Conservation (phyloP, 1,140 invertebrate genomes). For the Oedothorax gibbosus region DNA sequence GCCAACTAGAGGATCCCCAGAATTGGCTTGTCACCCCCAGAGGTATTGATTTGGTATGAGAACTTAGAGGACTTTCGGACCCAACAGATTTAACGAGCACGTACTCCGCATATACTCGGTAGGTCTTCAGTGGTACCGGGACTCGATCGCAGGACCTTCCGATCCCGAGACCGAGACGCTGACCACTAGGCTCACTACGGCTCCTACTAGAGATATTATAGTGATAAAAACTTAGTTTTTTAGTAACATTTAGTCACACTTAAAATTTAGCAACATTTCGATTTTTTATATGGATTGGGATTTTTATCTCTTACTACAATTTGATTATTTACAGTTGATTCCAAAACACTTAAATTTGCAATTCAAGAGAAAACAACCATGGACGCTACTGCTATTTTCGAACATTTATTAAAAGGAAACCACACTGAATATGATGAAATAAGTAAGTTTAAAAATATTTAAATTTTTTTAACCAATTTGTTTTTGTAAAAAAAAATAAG, state of each 20-base stretch:
- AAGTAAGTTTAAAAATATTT: neutral
- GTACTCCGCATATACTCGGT: too few relatives aligned
- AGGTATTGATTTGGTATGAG: too few relatives aligned
- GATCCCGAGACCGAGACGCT: too few relatives aligned
- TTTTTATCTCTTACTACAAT: neutral
- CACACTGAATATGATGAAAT: slow-evolving; percentile 42
- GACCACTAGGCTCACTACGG: too few relatives aligned
- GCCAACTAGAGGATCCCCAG: too few relatives aligned
- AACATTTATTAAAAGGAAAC: neutral
- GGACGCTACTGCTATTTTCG: neutral
- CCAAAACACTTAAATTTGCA: neutral
- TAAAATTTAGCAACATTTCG: neutral
- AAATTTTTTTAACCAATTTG: neutral
- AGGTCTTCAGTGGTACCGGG: too few relatives aligned
- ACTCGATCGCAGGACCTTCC: too few relatives aligned
- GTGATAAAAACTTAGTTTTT: neutral
- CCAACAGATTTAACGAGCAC: too few relatives aligned
- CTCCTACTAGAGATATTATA: neutral
- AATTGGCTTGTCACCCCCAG: too few relatives aligned
- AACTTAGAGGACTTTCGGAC: too few relatives aligned
- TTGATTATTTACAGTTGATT: neutral
- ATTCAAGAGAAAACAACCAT: neutral
- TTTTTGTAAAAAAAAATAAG: too few relatives aligned
- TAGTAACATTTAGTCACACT: neutral
- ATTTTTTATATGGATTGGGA: too few relatives aligned